Evolutionary conservation across 2,888 invertebrate species (phyloP).

Genomic region (Drosophila nigricruria): DNA sequence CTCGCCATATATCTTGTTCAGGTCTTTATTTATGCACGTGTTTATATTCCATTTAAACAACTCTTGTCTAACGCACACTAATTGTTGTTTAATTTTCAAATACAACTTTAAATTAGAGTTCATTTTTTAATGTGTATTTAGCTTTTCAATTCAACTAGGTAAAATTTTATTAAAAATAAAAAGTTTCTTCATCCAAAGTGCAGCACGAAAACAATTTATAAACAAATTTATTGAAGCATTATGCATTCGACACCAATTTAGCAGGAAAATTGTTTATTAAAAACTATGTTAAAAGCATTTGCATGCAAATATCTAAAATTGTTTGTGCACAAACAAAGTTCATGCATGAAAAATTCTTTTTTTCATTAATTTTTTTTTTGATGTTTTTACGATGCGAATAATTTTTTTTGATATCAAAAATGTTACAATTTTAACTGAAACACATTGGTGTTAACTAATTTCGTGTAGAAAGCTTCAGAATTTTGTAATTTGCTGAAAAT

Average conservation of each 20-base stretch:
- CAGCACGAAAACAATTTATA: neutral
- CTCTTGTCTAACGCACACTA: neutral
- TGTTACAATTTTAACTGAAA: conserved; percentile 1
- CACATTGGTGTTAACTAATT: neutral
- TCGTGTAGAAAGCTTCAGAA: conserved; percentile 3
- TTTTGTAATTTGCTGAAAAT: conserved; percentile 11
- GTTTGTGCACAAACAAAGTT: conserved; percentile 14
- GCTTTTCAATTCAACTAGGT: neutral
- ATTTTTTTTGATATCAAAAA: conserved; percentile 1
- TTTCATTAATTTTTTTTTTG: neutral
- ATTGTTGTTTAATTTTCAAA: neutral
- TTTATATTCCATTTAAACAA: neutral
- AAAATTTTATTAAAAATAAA: neutral
- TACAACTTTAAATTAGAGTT: neutral
- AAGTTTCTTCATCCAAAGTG: neutral
- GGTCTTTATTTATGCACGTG: neutral
- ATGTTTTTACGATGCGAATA: neutral
- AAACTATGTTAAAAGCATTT: conserved; percentile 13
- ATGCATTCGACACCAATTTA: conserved; percentile 13
- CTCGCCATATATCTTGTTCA: conserved; percentile 1
- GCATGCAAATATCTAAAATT: conserved; percentile 14
- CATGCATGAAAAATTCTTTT: conserved; percentile 5
- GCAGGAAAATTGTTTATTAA: conserved; percentile 8
- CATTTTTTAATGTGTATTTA: neutral
- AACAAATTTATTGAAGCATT: conserved; percentile 17